These are phyloP conservation scores for Amblyraja radiata DNA, from an alignment of 2,797 vertebrate species.

Conservation along the genomic window DNA sequence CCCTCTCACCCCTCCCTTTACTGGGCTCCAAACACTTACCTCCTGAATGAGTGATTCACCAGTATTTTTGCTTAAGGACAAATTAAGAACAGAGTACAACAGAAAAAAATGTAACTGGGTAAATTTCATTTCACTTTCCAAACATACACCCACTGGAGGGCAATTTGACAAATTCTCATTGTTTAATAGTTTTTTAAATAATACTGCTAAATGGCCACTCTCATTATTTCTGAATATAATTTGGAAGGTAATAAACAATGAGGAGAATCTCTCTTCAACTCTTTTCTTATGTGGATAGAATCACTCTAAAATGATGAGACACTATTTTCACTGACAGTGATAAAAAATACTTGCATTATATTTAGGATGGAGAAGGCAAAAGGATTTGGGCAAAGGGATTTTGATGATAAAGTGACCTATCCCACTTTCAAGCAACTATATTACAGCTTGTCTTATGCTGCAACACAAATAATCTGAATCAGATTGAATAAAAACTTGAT, in stretches of 20 bases:
- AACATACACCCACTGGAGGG: too few relatives aligned
- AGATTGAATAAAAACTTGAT: neutral
- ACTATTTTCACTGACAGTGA: neutral
- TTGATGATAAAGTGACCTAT: slow-evolving; percentile 20
- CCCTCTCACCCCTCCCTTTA: too few relatives aligned
- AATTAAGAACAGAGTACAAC: neutral
- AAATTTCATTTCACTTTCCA: neutral
- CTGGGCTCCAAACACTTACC: too few relatives aligned
- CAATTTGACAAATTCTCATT: too few relatives aligned
- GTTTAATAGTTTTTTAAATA: too few relatives aligned
- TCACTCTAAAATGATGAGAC: neutral
- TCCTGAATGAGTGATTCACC: too few relatives aligned
- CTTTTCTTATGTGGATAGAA: neutral
- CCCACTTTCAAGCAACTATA: neutral
- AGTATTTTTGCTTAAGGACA: neutral
- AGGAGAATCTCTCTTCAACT: neutral
- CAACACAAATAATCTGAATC: neutral
- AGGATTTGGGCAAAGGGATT: neutral
- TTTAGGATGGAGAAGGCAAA: neutral
- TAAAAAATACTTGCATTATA: neutral
- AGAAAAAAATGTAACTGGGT: neutral
- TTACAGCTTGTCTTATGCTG: neutral
- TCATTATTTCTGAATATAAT: neutral
- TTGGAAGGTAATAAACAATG: neutral
- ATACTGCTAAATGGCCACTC: neutral